Base-by-base conservation (phyloP, 2,797 vertebrate species). In the Adrianichthys oophorus region DNA sequence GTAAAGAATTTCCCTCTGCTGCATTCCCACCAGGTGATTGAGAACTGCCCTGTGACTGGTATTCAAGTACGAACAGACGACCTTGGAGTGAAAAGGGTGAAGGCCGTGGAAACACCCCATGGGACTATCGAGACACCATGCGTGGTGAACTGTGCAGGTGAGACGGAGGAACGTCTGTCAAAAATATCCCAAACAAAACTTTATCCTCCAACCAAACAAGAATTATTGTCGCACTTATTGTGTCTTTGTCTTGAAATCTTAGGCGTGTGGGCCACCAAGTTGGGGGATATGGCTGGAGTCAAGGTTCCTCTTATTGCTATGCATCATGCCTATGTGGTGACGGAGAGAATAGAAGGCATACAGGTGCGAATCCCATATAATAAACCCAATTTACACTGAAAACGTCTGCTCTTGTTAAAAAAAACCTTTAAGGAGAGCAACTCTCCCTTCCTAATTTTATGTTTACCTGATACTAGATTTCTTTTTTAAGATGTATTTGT, bases 91-190 rank as follows among this genome's bases (percentile, higher is more conserved):
- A 94, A 83, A 83, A 92, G 91, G 45, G 94, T 98, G 1, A 87
- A 77, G 0, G 96, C 93, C 0, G 96, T 99, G 63, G 93, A 96
- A 78, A 99, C 97, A 0, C 48, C 87, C 6, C 88, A 93, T 0
- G 96, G 97, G 21, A 91, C 89, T 66, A 93, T 99, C 52, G 90
- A 92, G 85, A 97, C 97, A 0, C 84, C 95, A 4, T 96, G 95
- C 0, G 93, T 97, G 76, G 95, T 98, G 67, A 99, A 99, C 82
- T 99, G 97, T n/a, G 95, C 95, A 85, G 97, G 97, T 98, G 43
- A 66, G 72, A 62, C 17, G 24, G 7, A 26, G 13, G 3, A 13
- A 5, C 43, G 17, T 21, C 2, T 40, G 45, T 32, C 32, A 10
- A 32, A 32, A 32, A 32, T 32, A 10, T 10, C 32, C 32, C 7